A percentile compares a stretch with the other conserved stretches of the same genome.
These are phyloP conservation scores for Physella acuta DNA, from an alignment of 1,140 invertebrate species.

Conservation along the genomic window DNA sequence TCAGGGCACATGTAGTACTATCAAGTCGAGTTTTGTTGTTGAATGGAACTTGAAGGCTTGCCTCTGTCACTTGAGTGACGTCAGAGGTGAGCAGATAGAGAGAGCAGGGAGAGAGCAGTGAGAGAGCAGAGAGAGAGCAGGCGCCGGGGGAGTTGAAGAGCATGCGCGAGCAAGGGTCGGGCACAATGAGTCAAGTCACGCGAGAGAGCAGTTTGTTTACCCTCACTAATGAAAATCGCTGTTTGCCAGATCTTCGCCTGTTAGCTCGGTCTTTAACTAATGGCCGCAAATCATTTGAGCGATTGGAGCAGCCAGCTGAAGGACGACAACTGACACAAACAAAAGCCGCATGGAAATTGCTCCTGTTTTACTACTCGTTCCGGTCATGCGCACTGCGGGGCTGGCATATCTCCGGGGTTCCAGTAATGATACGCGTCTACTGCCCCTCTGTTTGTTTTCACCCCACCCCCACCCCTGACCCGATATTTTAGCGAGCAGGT, in stretches of 20 bases:
- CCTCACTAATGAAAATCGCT: conserved; percentile 16
- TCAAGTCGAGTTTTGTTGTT: no score
- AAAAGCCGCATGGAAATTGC: conserved; percentile 14
- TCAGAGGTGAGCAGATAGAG: neutral
- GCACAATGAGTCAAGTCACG: neutral
- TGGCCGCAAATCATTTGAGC: conserved; percentile 20
- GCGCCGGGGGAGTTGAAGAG: neutral
- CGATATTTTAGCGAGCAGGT: neutral
- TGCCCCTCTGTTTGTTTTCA: neutral
- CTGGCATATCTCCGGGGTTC: neutral
- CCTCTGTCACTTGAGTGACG: neutral
- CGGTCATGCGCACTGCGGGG: conserved; percentile 9
- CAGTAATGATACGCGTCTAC: no score
- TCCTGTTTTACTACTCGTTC: conserved; percentile 15
- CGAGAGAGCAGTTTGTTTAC: conserved; percentile 17
- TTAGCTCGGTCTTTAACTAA: conserved; percentile 18
- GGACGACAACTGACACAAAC: neutral
- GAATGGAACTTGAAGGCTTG: neutral
- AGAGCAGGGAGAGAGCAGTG: neutral
- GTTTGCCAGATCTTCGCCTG: conserved; percentile 15
- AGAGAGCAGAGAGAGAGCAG: neutral
- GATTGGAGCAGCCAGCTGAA: conserved; percentile 3
- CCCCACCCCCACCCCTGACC: neutral
- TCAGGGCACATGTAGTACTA: no score
- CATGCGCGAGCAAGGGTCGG: conserved; percentile 6